Base-by-base conservation (phyloP, 2,888 invertebrate species). In the Clivina fossor region DNA sequence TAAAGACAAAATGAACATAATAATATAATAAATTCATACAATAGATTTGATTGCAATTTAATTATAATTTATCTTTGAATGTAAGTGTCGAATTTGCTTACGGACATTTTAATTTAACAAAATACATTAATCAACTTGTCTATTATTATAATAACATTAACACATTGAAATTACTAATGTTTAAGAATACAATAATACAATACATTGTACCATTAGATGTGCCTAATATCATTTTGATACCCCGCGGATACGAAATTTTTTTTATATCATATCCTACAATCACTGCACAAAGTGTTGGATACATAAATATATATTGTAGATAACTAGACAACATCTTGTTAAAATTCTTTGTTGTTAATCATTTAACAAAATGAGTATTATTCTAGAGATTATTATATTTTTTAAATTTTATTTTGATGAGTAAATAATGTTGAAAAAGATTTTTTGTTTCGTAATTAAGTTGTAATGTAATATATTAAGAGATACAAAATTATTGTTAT, bases 141-240 rank as follows among this genome's bases (percentile, higher is more conserved):
- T 40, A 40, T 40, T 40, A 40, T 40, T 40, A 40, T 40, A 40
- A 40, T 40, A 20, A 40, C 40, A 40, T 40, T 40, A 40, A 40
- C 40, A 40, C 40, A 19, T 40, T 40, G 19, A 8, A 40, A 19
- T 40, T 13, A 22, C 20, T 40, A 40, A 40, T 40, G 19, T 19
- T 40, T 19, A 40, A 20, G n/a, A n/a, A n/a, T n/a, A n/a, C n/a
- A n/a, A n/a, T n/a, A n/a, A 40, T 40, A 40, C 8, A 11, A 20
- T 11, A 16, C 22, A 20, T 33, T 33, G 16, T 15, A 33, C 9
- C 33, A 16, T 33, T 33, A 7, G 33, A 13, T n/a, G 13, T 30
- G 30, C n/a, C 9, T 7, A 8, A 26, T 9, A 9, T 26, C 26
- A 9, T 7, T 26, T 9, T 7, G 26, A 8, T 9, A 9, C 11